These are phyloP conservation scores for Xiphorhynchus elegans DNA, from an alignment of 2,113 vertebrate genomes.

Conservation along the genomic window DNA sequence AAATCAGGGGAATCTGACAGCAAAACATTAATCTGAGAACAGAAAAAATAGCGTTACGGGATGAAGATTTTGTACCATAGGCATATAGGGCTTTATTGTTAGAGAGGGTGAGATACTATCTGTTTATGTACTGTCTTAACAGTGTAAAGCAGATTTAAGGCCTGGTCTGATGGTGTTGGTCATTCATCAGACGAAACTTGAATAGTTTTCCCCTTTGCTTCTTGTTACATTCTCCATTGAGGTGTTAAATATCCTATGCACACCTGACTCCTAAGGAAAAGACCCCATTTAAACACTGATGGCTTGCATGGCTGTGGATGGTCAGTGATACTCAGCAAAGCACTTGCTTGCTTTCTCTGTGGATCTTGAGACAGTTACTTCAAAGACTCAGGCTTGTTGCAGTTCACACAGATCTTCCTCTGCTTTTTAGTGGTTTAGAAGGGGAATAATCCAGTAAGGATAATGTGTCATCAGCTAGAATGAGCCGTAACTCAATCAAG, in stretches of 20 bases:
- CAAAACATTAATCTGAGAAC: constrained; percentile 35
- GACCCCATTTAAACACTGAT: neutral
- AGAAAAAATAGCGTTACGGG: neutral
- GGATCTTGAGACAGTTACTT: neutral
- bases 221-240: neutral
- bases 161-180: neutral
- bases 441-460: neutral
- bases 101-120: neutral
- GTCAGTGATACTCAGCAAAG: neutral
- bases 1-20: constrained; percentile 35
- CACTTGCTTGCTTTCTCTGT: neutral
- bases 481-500: neutral
- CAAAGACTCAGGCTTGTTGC: neutral
- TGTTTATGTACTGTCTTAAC: neutral
- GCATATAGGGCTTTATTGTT: neutral
- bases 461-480: neutral
- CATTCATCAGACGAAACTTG: neutral
- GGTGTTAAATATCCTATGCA: neutral
- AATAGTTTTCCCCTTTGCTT: neutral
- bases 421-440: neutral
- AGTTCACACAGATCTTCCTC: neutral
- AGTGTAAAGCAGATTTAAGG: neutral
- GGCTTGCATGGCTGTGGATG: neutral
- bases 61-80: neutral
- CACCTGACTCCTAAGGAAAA: neutral